Evolutionary conservation across 37 sponge, comb jelly and placozoan species (phyloP).

Genomic region (Tethya wilhelma): DNA sequence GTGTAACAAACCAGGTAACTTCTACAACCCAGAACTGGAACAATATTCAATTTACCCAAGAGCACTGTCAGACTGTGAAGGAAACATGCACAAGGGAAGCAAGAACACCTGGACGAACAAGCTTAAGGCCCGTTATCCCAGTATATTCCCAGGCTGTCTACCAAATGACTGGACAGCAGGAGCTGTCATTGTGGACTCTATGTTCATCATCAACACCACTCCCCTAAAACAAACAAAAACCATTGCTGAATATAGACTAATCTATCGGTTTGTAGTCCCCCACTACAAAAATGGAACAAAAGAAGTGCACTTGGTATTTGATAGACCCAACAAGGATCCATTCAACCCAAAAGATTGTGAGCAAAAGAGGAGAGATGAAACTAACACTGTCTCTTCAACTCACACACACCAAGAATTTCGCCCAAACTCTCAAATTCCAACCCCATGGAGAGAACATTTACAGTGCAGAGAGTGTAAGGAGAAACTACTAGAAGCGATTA

Average conservation of each 20-base stretch:
- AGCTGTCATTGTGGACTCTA: too few species aligned
- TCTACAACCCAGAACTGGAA: not conserved
- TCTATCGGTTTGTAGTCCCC: not conserved
- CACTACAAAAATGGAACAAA: not conserved
- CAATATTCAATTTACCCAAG: not conserved
- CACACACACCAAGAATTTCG: not conserved
- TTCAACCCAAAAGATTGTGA: slow-evolving; percentile 6
- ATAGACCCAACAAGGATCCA: not conserved
- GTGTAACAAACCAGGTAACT: not conserved
- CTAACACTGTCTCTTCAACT: too few species aligned
- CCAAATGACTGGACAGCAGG: not conserved
- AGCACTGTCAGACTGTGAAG: not conserved
- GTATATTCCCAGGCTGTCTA: not conserved
- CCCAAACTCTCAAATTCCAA: not conserved
- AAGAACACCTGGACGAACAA: not conserved
- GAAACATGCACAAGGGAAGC: not conserved
- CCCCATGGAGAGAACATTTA: not conserved
- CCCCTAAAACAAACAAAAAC: not conserved
- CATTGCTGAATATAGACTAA: not conserved
- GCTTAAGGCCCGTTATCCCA: not conserved
- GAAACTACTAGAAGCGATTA: not conserved
- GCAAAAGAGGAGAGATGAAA: not conserved
- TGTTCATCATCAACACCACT: slow-evolving; percentile 1
- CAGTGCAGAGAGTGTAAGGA: slow-evolving; percentile 1
- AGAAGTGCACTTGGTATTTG: slow-evolving; percentile 11